Evolutionary conservation across 2,888 invertebrate genomes (phyloP).

Genomic region (Trilocha varians): DNA sequence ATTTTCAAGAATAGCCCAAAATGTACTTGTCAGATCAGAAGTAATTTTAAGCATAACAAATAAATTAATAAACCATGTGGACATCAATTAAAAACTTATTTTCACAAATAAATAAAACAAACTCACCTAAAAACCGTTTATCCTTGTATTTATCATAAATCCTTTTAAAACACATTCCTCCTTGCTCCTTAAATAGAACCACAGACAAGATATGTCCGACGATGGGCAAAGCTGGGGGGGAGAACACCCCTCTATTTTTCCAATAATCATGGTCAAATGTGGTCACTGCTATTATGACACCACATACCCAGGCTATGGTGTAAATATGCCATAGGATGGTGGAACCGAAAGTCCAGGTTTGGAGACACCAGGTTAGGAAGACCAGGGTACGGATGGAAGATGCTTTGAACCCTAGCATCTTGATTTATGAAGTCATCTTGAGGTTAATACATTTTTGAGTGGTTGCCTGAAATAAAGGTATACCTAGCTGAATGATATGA

Average conservation of each 20-base stretch:
- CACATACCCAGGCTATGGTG: conserved; percentile 22
- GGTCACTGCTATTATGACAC: conserved; percentile 32
- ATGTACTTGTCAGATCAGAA: no score
- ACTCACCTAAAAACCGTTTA: conserved; percentile 51
- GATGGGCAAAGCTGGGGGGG: conserved; percentile 53
- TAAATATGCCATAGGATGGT: conserved; percentile 35
- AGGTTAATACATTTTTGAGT: neutral
- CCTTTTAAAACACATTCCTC: conserved; percentile 57
- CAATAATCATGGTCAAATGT: conserved; percentile 65
- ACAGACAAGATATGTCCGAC: conserved; percentile 58
- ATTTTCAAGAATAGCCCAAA: no score
- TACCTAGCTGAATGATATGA: no score
- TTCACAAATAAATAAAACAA: neutral
- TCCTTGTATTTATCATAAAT: conserved; percentile 53
- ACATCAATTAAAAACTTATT: neutral
- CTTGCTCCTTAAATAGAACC: conserved; percentile 56
- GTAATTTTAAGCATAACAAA: neutral
- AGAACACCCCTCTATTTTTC: conserved; percentile 46
- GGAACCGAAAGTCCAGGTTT: conserved; percentile 42
- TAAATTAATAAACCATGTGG: neutral
- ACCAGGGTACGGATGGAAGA: conserved; percentile 34
- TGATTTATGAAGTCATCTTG: conserved; percentile 10
- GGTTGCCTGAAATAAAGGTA: no score
- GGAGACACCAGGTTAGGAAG: conserved; percentile 34
- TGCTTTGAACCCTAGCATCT: conserved; percentile 59